phyloP scores from a whole-genome alignment of 2,797 vertebrate genomes.

The Myiotriccus ornatus region DNA sequence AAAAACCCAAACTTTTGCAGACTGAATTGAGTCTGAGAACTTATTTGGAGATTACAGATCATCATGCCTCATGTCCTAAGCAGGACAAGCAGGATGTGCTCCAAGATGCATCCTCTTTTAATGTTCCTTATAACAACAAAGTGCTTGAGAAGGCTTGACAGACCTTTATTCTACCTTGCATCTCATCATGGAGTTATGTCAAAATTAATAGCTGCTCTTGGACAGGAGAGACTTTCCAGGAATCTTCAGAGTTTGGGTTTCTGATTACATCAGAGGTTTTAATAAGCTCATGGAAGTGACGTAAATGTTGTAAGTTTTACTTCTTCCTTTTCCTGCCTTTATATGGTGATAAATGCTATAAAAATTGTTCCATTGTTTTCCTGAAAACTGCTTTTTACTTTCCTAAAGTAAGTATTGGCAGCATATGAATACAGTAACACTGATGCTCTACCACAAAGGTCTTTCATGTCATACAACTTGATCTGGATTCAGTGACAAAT shows the following conservation, averaged over 20 bases:
- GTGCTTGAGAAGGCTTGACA: neutral
- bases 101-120: neutral
- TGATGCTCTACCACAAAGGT: neutral
- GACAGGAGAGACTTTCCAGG: neutral
- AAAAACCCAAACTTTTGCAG: accelerated
- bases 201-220: neutral
- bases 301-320: neutral
- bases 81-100: neutral
- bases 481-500: neutral
- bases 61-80: neutral
- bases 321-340: neutral
- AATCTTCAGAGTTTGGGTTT: neutral
- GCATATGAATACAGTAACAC: neutral
- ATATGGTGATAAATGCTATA: neutral
- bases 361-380: neutral
- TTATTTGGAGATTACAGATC: neutral
- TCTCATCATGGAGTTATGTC: neutral
- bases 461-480: neutral
- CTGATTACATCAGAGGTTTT: neutral
- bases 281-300: neutral
- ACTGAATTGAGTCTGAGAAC: neutral
- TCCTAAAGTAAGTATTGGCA: neutral
- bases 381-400: neutral
- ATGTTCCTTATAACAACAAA: neutral
- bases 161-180: neutral